phyloP scores from a whole-genome alignment of 2,888 invertebrate genomes.

The Galeruca laticollis region DNA sequence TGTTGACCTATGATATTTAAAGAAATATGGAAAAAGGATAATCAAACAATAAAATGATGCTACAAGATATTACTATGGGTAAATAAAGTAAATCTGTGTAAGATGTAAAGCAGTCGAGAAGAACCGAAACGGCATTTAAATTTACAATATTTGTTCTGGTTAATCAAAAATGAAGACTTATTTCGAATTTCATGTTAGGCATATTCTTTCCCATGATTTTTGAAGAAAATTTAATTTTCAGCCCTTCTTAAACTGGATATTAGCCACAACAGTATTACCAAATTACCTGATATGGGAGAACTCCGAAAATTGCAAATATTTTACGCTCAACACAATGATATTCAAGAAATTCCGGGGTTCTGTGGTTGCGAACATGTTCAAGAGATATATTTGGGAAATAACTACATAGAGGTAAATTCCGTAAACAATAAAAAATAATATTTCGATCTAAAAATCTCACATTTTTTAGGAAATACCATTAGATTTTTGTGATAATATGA shows the following conservation, averaged over 20 bases:
- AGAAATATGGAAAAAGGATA: no score
- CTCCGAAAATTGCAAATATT: constrained; percentile 80
- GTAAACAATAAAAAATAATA: background rate
- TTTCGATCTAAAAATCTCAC: constrained; percentile 6
- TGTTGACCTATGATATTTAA: no score
- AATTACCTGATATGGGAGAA: constrained; percentile 77
- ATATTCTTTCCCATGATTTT: no score
- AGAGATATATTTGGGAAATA: constrained; percentile 87
- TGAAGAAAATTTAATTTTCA: constrained; percentile 62
- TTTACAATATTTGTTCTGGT: no score
- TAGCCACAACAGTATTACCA: constrained; percentile 77
- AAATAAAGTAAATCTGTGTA: no score
- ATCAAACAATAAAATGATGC: no score
- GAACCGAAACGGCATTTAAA: no score
- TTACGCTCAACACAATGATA: constrained; percentile 86
- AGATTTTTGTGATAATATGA: constrained; percentile 79
- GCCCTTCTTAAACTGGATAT: constrained; percentile 80
- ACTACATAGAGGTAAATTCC: constrained; percentile 77
- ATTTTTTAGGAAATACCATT: constrained; percentile 75
- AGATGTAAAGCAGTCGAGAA: no score
- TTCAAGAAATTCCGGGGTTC: constrained; percentile 80
- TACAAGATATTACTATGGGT: no score
- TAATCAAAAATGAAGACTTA: no score
- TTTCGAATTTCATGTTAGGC: no score
- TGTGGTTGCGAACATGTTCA: constrained; percentile 81